Conservation (phyloP, 2,888 invertebrate genomes). For the Cataglyphis livida region DNA sequence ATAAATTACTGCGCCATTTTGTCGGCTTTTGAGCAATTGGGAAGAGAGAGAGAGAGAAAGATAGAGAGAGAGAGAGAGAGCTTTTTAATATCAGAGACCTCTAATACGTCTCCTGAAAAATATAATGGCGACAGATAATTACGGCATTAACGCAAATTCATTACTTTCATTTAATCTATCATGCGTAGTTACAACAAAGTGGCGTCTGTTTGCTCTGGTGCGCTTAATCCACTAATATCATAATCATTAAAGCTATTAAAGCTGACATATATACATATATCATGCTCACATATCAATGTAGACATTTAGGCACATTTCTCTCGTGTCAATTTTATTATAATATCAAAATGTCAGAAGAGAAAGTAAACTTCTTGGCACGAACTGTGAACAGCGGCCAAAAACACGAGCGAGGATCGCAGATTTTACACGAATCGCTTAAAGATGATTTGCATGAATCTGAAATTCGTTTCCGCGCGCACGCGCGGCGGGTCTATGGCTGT, state of each 20-base stretch:
- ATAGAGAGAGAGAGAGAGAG: neutral
- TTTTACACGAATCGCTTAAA: constrained; percentile 33
- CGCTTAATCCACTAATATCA: constrained; percentile 33
- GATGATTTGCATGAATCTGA: constrained; percentile 45
- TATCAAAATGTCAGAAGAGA: neutral
- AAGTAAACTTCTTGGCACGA: constrained; percentile 13
- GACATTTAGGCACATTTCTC: neutral
- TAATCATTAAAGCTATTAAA: constrained; percentile 15
- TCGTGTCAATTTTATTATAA: constrained; percentile 7
- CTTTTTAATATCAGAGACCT: constrained; percentile 61
- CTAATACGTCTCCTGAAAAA: constrained; percentile 43
- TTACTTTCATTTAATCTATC: constrained; percentile 41
- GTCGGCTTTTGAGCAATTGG: constrained; percentile 44
- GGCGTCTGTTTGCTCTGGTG: neutral
- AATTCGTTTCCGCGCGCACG: constrained; percentile 27
- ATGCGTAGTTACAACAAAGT: neutral
- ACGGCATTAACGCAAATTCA: constrained; percentile 50
- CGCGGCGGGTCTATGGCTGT: constrained; percentile 56
- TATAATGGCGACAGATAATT: constrained; percentile 24
- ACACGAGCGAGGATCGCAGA: constrained; percentile 16
- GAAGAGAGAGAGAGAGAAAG: neutral
- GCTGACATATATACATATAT: neutral
- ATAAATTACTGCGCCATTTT: constrained; percentile 64
- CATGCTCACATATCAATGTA: neutral
- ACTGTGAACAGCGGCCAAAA: neutral